Percentiles rank a stretch among this genome's conserved stretches.
Conservation (phyloP, 2,797 vertebrate species). For the Hydrophis major region DNA sequence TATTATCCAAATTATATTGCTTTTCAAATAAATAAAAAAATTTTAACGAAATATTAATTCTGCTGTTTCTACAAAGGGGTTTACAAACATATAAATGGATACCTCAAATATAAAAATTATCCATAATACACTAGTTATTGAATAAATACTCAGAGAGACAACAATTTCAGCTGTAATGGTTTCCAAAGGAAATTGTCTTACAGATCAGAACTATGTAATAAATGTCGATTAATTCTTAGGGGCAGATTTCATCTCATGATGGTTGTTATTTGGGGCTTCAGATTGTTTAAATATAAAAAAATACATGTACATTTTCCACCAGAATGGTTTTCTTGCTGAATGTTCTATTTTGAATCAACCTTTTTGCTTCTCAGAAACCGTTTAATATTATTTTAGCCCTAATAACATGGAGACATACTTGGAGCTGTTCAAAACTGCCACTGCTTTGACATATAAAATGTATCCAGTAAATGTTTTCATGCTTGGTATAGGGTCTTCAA, state of each 20-base stretch:
- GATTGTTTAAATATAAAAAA: conserved; percentile 61
- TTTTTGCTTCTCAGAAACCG: conserved; percentile 57
- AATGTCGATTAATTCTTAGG: conserved; percentile 64
- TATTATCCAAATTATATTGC: background rate
- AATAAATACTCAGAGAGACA: conserved; percentile 20
- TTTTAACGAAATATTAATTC: background rate
- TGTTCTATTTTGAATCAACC: conserved; percentile 62
- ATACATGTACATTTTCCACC: conserved; percentile 62
- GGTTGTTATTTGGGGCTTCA: conserved; percentile 62
- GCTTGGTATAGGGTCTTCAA: conserved; percentile 43
- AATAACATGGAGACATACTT: conserved; percentile 58
- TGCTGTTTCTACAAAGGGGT: background rate
- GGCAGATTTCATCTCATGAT: conserved; percentile 69
- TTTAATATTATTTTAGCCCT: conserved; percentile 60
- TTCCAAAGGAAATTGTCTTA: conserved; percentile 62
- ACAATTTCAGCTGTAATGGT: conserved; percentile 49
- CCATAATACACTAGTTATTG: background rate
- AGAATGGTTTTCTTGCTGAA: conserved; percentile 52
- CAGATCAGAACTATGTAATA: conserved; percentile 60
- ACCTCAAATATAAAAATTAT: background rate
- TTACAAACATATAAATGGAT: background rate
- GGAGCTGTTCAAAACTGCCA: conserved; percentile 6
- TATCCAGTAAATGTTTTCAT: conserved; percentile 6
- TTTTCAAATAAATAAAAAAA: background rate
- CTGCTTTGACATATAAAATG: conserved; percentile 7